Conservation (phyloP, 2,113 vertebrate species). For the Ptilonorhynchus violaceus region DNA sequence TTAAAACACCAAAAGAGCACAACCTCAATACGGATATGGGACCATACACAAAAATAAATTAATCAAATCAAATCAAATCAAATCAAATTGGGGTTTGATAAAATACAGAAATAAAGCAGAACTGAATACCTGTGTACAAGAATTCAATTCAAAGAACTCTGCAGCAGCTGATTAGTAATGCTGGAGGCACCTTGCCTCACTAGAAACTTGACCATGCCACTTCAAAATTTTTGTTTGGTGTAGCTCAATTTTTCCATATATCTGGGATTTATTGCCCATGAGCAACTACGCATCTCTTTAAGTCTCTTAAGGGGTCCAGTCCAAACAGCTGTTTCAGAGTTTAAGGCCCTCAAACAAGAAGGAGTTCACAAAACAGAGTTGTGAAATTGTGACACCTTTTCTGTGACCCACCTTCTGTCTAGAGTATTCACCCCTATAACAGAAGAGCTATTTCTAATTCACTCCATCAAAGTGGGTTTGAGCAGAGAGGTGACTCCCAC, state of each 20-base stretch:
- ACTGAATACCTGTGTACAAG: background rate
- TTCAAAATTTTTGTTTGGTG: background rate
- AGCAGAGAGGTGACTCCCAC: background rate
- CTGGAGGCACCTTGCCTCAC: background rate
- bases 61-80: background rate
- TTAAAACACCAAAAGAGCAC: background rate
- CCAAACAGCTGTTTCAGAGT: background rate
- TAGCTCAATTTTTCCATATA: background rate
- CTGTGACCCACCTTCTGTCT: background rate
- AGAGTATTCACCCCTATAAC: background rate
- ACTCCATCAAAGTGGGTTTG: background rate
- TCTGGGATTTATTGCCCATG: background rate
- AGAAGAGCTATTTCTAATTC: background rate
- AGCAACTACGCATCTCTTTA: background rate
- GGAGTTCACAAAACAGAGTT: background rate
- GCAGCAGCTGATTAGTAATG: background rate
- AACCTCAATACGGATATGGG: background rate
- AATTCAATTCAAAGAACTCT: background rate
- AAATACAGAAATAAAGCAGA: background rate
- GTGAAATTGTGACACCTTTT: background rate
- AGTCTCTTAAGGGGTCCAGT: background rate
- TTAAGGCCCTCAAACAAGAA: background rate
- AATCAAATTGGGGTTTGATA: background rate
- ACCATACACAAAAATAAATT: background rate
- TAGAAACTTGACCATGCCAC: background rate